phyloP scores from a whole-genome alignment of 1,140 invertebrate genomes.

The Alviniconcha marisindica region DNA sequence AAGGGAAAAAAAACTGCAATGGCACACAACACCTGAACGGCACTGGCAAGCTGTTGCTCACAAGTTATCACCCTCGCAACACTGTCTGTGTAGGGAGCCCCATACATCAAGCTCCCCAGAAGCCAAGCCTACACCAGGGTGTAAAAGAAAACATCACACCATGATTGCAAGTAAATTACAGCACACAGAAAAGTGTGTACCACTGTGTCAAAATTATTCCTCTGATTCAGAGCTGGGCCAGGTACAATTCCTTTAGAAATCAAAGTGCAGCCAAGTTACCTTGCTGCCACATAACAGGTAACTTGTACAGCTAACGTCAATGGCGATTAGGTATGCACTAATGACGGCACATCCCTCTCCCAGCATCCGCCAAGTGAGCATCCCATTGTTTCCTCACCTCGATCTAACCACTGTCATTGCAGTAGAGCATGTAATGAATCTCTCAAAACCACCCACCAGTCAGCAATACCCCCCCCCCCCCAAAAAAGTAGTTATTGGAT shows the following conservation, averaged over 20 bases:
- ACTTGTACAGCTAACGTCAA: background rate
- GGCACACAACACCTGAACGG: no score
- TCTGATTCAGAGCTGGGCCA: conserved; percentile 37
- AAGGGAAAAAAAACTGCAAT: no score
- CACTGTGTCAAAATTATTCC: background rate
- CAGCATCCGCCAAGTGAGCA: background rate
- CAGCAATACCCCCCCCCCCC: no score
- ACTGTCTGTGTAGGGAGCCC: no score
- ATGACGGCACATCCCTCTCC: background rate
- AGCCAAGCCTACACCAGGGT: conserved; percentile 26
- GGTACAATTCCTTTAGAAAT: background rate
- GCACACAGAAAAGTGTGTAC: background rate
- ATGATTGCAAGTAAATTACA: background rate
- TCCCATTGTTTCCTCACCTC: no score
- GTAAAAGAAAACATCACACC: conserved; percentile 31
- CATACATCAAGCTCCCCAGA: conserved; percentile 27
- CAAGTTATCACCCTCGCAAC: no score
- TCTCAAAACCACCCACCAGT: no score
- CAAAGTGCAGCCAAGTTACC: background rate
- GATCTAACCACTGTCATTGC: no score
- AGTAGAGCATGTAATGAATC: no score
- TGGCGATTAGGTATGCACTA: background rate
- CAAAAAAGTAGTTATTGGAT: no score
- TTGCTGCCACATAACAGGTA: background rate
- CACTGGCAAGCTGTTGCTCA: no score